Evolutionary conservation across 2,888 invertebrate species (phyloP).

Genomic region (Coelogynopora nodosa): DNA sequence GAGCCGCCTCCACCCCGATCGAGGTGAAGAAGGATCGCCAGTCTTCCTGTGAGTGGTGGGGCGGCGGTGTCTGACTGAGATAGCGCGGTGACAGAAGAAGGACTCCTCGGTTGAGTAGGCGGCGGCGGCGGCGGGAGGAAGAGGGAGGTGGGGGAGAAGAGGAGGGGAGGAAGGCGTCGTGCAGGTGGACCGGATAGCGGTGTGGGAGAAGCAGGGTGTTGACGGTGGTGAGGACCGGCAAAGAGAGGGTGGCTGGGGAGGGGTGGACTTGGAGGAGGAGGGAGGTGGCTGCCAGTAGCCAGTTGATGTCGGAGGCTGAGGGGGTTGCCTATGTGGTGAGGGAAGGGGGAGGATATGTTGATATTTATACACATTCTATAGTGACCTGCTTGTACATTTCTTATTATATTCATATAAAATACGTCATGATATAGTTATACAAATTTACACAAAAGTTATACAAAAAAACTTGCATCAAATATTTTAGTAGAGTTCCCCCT

Average conservation of each 20-base stretch:
- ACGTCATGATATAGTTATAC: too few relatives aligned
- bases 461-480: too few relatives aligned
- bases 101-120: too few relatives aligned
- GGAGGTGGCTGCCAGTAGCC: neutral
- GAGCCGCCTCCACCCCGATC: neutral
- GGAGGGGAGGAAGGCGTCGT: neutral
- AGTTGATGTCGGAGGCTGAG: neutral
- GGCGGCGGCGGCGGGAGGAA: neutral
- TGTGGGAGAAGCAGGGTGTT: neutral
- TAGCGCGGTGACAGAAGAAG: neutral
- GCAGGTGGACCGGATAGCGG: neutral
- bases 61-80: neutral
- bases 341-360: neutral
- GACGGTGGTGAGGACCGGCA: neutral
- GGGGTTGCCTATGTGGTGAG: neutral
- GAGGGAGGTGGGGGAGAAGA: neutral
- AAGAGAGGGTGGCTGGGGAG: neutral
- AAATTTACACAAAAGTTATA: too few relatives aligned
- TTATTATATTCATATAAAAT: too few relatives aligned
- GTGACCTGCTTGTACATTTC: too few relatives aligned
- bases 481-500: too few relatives aligned
- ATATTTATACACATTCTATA: too few relatives aligned
- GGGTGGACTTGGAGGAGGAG: neutral
- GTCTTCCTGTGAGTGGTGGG: neutral
- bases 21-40: neutral